Percentiles rank a stretch among this genome's conserved stretches.
These are phyloP conservation scores for Mus spretus DNA, from an alignment of 2,797 vertebrate genomes.

Conservation along the genomic window DNA sequence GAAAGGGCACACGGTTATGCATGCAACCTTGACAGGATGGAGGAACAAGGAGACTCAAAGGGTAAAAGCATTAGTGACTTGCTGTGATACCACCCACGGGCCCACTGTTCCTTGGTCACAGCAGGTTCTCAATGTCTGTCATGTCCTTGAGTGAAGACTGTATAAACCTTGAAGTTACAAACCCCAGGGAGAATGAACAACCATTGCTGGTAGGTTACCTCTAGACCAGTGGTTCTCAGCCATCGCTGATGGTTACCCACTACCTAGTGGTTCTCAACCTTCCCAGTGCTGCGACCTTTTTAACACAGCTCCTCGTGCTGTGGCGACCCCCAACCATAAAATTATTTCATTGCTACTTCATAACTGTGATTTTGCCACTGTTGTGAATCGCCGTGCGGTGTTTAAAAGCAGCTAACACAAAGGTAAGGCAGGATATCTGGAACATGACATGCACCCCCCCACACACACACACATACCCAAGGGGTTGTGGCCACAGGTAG, in stretches of 20 bases:
- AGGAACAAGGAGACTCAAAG: not conserved
- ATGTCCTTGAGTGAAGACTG: not conserved
- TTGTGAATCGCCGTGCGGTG: not conserved
- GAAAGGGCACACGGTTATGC: not conserved
- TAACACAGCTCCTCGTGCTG: not conserved
- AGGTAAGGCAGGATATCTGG: not conserved
- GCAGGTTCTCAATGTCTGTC: not conserved
- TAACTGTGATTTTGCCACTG: not conserved
- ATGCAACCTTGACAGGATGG: not conserved
- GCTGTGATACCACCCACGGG: not conserved
- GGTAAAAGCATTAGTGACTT: not conserved
- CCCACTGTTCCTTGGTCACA: not conserved
- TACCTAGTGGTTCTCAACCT: not conserved
- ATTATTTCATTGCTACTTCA: not conserved
- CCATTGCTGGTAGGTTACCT: not conserved
- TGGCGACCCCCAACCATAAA: not conserved
- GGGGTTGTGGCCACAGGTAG: not conserved
- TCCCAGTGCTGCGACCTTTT: not conserved
- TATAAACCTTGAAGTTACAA: not conserved
- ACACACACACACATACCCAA: no score
- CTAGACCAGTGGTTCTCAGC: not conserved
- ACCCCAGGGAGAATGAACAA: not conserved
- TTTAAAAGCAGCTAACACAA: not conserved
- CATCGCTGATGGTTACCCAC: not conserved
- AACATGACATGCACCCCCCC: not conserved